These are phyloP conservation scores for Pterois miles DNA, from an alignment of 2,797 vertebrate species.

Conservation along the genomic window DNA sequence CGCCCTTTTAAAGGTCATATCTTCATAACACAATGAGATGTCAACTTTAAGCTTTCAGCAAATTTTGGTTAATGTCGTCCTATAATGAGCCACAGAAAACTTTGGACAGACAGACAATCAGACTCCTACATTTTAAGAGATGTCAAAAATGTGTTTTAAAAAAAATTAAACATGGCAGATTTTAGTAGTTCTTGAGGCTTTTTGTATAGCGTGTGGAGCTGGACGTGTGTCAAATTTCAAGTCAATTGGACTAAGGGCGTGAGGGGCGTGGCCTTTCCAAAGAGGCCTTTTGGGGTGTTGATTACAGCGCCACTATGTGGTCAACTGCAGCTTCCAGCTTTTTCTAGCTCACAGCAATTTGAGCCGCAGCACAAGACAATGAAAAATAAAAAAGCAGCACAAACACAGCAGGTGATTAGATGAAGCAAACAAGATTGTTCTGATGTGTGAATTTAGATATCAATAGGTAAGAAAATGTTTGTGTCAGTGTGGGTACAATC, in stretches of 20 bases:
- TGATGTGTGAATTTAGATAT: not conserved
- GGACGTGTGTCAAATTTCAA: not conserved
- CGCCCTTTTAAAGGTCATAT: not conserved
- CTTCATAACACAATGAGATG: not conserved
- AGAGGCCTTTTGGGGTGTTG: not conserved
- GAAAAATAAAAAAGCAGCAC: not conserved
- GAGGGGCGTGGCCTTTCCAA: not conserved
- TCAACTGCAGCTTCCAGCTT: not conserved
- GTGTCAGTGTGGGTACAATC: not conserved
- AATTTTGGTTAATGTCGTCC: not conserved
- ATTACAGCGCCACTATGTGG: not conserved
- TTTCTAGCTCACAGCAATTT: not conserved
- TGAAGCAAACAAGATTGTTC: not conserved
- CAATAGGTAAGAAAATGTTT: not conserved
- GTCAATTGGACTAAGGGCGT: not conserved
- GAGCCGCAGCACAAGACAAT: not conserved
- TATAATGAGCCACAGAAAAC: not conserved
- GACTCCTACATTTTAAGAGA: not conserved
- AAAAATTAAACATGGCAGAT: too few relatives aligned
- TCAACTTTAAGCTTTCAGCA: not conserved
- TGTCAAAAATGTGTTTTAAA: not conserved
- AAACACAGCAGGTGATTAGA: not conserved
- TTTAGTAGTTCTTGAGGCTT: too few relatives aligned
- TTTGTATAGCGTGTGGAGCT: not conserved
- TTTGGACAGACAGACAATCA: not conserved